phyloP scores from a whole-genome alignment of 2,888 invertebrate species.

The Yponomeuta cagnagella region DNA sequence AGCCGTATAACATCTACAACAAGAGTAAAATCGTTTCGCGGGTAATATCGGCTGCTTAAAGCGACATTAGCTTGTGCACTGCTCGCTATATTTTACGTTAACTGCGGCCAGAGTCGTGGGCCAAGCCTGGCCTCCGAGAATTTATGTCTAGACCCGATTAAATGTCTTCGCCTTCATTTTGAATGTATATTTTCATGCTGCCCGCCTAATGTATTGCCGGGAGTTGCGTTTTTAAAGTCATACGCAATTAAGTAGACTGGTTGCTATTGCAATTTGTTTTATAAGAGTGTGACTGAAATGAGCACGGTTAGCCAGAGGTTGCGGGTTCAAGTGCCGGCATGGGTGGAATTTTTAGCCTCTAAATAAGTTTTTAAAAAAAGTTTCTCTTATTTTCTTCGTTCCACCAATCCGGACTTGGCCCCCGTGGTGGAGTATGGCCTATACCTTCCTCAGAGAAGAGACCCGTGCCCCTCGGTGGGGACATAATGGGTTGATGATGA shows the following conservation, averaged over 20 bases:
- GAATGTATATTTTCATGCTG: constrained; percentile 9
- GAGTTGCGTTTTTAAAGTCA: background rate
- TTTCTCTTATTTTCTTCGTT: too few relatives aligned
- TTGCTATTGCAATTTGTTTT: too few relatives aligned
- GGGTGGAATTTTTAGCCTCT: too few relatives aligned
- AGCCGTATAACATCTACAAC: background rate
- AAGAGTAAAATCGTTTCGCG: constrained; percentile 11
- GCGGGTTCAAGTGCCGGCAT: too few relatives aligned
- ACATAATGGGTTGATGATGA: too few relatives aligned
- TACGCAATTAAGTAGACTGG: background rate
- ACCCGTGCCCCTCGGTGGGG: too few relatives aligned
- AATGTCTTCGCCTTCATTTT: constrained; percentile 14
- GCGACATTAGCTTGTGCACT: constrained; percentile 33
- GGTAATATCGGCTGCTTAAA: constrained; percentile 33
- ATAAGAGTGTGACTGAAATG: too few relatives aligned
- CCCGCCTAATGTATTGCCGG: background rate
- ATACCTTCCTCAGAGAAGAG: too few relatives aligned
- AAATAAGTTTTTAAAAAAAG: too few relatives aligned
- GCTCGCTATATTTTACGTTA: constrained; percentile 19
- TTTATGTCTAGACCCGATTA: constrained; percentile 14
- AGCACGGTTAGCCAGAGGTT: too few relatives aligned
- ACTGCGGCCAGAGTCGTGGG: constrained; percentile 18
- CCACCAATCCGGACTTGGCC: too few relatives aligned
- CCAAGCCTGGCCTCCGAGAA: constrained; percentile 2
- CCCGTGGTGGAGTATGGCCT: too few relatives aligned